Conservation (phyloP, 2,113 vertebrate genomes). For the Rhynchomys soricoides region DNA sequence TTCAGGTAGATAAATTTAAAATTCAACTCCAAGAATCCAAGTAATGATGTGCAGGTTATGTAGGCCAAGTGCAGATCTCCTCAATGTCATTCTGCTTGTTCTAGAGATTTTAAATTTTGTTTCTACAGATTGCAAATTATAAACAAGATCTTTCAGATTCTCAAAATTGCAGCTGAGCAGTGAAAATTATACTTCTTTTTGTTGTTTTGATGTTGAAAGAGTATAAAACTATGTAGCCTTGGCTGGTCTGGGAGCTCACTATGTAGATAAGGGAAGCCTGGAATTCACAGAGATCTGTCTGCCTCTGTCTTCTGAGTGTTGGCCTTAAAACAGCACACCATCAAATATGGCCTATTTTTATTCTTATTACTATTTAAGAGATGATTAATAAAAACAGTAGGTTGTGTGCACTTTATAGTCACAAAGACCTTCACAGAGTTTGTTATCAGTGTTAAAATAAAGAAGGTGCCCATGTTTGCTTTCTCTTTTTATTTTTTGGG, state of each 20-base stretch:
- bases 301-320: background rate
- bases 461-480: background rate
- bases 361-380: slow-evolving; percentile 29
- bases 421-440: background rate
- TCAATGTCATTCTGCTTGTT: background rate
- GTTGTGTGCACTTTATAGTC: background rate
- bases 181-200: background rate
- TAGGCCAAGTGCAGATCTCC: background rate
- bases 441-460: background rate
- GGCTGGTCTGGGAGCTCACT: background rate
- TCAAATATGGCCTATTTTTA: background rate
- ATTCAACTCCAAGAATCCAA: background rate
- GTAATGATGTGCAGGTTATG: background rate
- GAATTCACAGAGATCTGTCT: background rate
- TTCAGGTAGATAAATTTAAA: slow-evolving; percentile 46
- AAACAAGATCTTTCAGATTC: background rate
- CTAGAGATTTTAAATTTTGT: slow-evolving; percentile 3
- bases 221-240: background rate
- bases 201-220: background rate
- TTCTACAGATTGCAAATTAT: background rate
- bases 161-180: background rate
- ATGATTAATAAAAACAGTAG: background rate
- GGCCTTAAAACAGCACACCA: background rate
- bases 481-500: background rate
- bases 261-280: background rate